A percentile compares a stretch with the other conserved stretches of the same genome.
Evolutionary conservation across 2,113 vertebrate species (phyloP).

Genomic region (Cebidichthys violaceus): DNA sequence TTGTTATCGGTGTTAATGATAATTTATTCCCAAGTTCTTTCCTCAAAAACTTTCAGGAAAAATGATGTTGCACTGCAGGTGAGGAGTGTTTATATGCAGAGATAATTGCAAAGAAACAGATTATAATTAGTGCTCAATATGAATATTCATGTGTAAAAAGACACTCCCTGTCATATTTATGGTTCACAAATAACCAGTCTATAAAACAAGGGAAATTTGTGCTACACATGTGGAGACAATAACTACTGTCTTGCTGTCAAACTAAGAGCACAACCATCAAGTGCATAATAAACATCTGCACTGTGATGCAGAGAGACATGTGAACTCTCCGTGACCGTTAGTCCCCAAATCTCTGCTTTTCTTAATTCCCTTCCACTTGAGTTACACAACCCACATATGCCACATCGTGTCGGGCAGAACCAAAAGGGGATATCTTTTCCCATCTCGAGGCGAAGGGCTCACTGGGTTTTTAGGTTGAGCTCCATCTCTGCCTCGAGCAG

Average conservation of each 20-base stretch:
- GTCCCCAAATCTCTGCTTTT: slow-evolving; percentile 43
- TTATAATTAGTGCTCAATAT: slow-evolving; percentile 2
- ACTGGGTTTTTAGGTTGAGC: slow-evolving; percentile 40
- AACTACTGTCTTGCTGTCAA: not conserved
- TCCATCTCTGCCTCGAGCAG: slow-evolving; percentile 36
- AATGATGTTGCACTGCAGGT: slow-evolving; percentile 8
- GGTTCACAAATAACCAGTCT: not conserved
- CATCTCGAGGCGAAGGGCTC: slow-evolving; percentile 22
- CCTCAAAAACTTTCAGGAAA: not conserved
- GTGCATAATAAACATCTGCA: slow-evolving; percentile 32
- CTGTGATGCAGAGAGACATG: slow-evolving; percentile 30
- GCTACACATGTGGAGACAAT: not conserved
- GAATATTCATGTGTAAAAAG: slow-evolving; percentile 9
- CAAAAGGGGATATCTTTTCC: slow-evolving; percentile 43
- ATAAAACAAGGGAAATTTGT: not conserved
- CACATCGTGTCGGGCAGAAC: slow-evolving; percentile 54
- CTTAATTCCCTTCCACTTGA: slow-evolving; percentile 66
- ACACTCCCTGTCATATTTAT: not conserved
- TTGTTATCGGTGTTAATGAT: slow-evolving; percentile 9
- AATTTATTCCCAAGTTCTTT: not conserved
- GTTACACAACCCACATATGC: slow-evolving; percentile 67
- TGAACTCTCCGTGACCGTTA: slow-evolving; percentile 65
- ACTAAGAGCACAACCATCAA: slow-evolving; percentile 39
- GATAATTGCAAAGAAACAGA: not conserved
- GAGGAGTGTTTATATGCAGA: not conserved